Percentiles rank a stretch among this genome's conserved stretches.
These are phyloP conservation scores for Marcusenius ussheri DNA, from an alignment of 2,113 vertebrate genomes.

Conservation along the genomic window DNA sequence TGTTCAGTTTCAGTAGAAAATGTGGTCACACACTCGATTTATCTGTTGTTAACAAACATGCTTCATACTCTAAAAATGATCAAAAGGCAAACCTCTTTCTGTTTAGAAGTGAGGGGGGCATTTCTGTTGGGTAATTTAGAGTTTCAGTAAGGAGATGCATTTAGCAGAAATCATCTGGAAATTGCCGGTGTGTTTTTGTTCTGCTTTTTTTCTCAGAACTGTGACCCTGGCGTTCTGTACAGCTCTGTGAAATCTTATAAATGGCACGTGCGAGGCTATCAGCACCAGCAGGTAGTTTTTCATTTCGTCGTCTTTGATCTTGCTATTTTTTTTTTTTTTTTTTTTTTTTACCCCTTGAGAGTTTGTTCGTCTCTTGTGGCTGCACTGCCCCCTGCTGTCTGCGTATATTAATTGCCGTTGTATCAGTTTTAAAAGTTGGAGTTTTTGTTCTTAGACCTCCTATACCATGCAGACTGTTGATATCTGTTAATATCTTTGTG, in stretches of 20 bases:
- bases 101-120: not conserved
- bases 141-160: not conserved
- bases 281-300: not conserved
- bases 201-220: slow-evolving; percentile 1
- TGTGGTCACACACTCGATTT: not conserved
- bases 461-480: not conserved
- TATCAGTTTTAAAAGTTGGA: not conserved
- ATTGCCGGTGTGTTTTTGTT: not conserved
- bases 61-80: not conserved
- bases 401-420: not conserved
- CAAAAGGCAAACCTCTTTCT: not conserved
- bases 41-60: not conserved
- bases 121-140: not conserved
- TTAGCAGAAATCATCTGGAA: not conserved
- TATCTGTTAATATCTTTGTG: too few relatives aligned
- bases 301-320: not conserved
- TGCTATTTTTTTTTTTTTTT: not conserved
- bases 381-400: not conserved
- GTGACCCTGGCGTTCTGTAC: not conserved
- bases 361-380: not conserved
- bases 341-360: not conserved
- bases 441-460: not conserved
- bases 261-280: not conserved
- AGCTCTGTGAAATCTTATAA: not conserved
- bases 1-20: not conserved